A percentile compares a stretch with the other conserved stretches of the same genome.
phyloP scores from a whole-genome alignment of 2,113 vertebrate genomes.

The Antechinus stuartii region DNA sequence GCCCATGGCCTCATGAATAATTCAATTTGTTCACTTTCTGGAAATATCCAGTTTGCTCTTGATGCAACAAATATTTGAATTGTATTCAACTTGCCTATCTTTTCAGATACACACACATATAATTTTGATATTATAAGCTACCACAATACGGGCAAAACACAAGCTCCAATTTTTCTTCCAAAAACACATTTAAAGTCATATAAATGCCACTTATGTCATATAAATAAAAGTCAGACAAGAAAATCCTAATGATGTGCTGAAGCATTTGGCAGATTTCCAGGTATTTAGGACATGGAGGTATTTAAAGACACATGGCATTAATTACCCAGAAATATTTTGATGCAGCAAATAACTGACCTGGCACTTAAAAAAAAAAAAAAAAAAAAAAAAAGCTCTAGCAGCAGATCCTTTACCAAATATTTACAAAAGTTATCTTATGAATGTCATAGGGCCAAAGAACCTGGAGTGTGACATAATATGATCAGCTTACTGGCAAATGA shows the following conservation, averaged over 20 bases:
- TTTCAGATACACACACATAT: conserved; percentile 31
- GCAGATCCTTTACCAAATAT: conserved; percentile 55
- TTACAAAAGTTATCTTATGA: conserved; percentile 59
- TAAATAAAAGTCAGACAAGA: conserved; percentile 33
- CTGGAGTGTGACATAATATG: neutral
- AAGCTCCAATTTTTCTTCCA: conserved; percentile 44
- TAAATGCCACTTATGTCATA: conserved; percentile 1
- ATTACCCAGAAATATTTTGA: conserved; percentile 41
- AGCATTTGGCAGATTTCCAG: conserved; percentile 67
- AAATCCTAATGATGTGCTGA: conserved; percentile 54
- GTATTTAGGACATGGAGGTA: conserved; percentile 61
- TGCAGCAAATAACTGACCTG: conserved; percentile 63
- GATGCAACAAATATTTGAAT: conserved; percentile 75
- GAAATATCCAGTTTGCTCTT: conserved; percentile 69
- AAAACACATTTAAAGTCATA: conserved; percentile 34
- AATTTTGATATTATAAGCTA: conserved; percentile 59
- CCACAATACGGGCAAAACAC: conserved; percentile 66
- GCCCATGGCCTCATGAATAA: conserved; percentile 61
- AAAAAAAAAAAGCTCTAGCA: conserved; percentile 26
- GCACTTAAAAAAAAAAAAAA: conserved; percentile 67
- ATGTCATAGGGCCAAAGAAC: neutral
- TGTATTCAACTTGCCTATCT: conserved; percentile 66
- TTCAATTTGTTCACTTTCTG: conserved; percentile 73
- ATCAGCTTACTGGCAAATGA: neutral
- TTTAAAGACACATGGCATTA: conserved; percentile 73